These are phyloP conservation scores for Myotis planiceps DNA, from an alignment of 2,797 vertebrate species.

Conservation along the genomic window DNA sequence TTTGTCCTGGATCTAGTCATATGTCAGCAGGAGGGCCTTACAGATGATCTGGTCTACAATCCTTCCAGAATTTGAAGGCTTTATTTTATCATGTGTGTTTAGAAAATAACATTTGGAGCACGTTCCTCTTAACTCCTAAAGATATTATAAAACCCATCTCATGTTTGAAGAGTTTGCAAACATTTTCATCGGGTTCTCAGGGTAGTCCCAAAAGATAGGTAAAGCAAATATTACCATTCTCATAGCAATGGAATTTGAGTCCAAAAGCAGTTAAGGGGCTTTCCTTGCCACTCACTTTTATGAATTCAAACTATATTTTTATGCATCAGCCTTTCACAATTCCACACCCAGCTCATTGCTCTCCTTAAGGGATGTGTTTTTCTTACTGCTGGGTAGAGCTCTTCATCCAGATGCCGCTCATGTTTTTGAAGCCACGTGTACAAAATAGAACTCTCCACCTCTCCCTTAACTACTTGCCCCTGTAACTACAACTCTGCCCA, in stretches of 20 bases:
- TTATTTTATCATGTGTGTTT: conserved; percentile 33
- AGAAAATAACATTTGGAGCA: conserved; percentile 51
- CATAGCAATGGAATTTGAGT: not conserved
- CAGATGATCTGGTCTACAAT: not conserved
- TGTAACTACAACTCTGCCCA: not conserved
- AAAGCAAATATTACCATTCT: not conserved
- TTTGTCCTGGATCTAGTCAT: not conserved
- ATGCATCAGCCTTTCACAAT: not conserved
- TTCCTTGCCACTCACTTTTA: not conserved
- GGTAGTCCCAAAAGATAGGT: not conserved
- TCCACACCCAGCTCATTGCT: not conserved
- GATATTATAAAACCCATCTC: not conserved
- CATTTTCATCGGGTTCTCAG: not conserved
- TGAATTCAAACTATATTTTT: not conserved
- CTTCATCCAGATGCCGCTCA: not conserved
- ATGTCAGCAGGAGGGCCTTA: conserved; percentile 13
- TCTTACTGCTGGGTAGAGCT: not conserved
- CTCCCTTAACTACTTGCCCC: not conserved
- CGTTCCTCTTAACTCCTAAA: conserved; percentile 22
- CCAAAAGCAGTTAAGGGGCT: not conserved
- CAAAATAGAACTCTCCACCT: not conserved
- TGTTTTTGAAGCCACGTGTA: not conserved
- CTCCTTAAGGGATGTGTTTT: not conserved
- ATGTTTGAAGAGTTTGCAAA: not conserved
- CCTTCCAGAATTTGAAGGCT: conserved; percentile 27